A percentile compares a stretch with the other conserved stretches of the same genome.
phyloP scores from a whole-genome alignment of 23 tunicate species.

The Halocynthia roretzi region DNA sequence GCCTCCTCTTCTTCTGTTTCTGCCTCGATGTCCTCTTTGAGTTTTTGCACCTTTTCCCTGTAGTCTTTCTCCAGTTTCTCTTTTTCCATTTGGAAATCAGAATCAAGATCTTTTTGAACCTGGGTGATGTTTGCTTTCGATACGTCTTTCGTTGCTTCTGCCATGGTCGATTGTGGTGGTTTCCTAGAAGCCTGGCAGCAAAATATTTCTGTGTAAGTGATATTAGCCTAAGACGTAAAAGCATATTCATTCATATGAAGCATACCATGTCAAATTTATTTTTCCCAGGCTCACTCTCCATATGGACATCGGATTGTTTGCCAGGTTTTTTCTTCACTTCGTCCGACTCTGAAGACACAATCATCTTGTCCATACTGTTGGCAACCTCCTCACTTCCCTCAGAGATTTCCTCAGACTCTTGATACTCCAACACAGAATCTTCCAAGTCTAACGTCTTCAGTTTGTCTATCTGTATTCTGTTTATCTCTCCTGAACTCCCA shows the following conservation, averaged over 20 bases:
- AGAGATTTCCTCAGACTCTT: constrained; percentile 67
- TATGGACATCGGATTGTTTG: neutral
- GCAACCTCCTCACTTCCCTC: constrained; percentile 18
- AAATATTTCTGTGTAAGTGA: constrained; percentile 5
- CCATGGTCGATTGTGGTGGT: constrained; percentile 39
- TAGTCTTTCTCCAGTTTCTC: constrained; percentile 20
- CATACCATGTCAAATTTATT: no score
- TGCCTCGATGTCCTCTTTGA: constrained; percentile 10
- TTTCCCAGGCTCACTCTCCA: neutral
- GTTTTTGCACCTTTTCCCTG: constrained; percentile 4
- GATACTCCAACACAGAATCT: constrained; percentile 63
- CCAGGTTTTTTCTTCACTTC: neutral
- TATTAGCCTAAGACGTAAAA: no score
- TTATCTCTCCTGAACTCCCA: constrained; percentile 57
- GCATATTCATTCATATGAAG: no score
- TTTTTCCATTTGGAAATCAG: constrained; percentile 34
- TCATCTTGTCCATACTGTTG: constrained; percentile 39
- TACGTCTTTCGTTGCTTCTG: constrained; percentile 44
- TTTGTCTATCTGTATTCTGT: constrained; percentile 79
- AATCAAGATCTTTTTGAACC: neutral
- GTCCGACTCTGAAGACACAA: constrained; percentile 65
- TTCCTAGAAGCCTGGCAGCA: neutral
- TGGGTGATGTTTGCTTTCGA: constrained; percentile 15
- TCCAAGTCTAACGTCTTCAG: constrained; percentile 78
- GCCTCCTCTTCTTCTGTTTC: constrained; percentile 45